Conservation (phyloP, 2,797 vertebrate species). For the Protonibea diacanthus region DNA sequence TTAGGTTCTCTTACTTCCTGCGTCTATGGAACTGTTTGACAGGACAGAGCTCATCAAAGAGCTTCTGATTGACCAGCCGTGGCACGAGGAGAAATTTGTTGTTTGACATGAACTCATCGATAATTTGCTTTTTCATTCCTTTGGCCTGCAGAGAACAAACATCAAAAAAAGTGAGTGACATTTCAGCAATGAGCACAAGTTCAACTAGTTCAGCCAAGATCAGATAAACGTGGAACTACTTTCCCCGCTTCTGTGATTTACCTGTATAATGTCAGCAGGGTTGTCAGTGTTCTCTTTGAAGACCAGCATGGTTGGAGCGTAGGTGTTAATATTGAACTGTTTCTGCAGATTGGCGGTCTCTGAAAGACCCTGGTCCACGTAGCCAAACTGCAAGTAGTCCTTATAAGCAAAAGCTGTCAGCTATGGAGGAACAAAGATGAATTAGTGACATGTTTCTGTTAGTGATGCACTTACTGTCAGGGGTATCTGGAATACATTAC, state of each 20-base stretch:
- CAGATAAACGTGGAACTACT: neutral
- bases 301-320: slow-evolving; percentile 92
- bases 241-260: slow-evolving; percentile 46
- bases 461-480: neutral
- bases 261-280: slow-evolving; percentile 94
- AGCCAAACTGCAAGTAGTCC: slow-evolving; percentile 95
- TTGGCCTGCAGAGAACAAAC: slow-evolving; percentile 85
- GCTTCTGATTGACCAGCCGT: slow-evolving; percentile 93
- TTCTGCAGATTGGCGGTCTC: slow-evolving; percentile 89
- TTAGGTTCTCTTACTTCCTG: slow-evolving; percentile 89
- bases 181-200: neutral
- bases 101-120: slow-evolving; percentile 95
- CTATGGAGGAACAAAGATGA: slow-evolving; percentile 74
- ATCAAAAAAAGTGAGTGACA: neutral
- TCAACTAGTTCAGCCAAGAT: too few species aligned
- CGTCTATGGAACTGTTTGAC: slow-evolving; percentile 95
- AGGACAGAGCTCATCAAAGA: slow-evolving; percentile 96
- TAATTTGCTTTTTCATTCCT: slow-evolving; percentile 94
- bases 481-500: neutral
- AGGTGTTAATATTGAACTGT: slow-evolving; percentile 93
- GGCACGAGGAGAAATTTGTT: slow-evolving; percentile 95
- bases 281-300: slow-evolving; percentile 93
- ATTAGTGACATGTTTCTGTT: neutral
- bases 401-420: slow-evolving; percentile 94
- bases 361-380: slow-evolving; percentile 90